Conservation (phyloP, 2,797 vertebrate genomes). For the Acanthurus leucopareius region DNA sequence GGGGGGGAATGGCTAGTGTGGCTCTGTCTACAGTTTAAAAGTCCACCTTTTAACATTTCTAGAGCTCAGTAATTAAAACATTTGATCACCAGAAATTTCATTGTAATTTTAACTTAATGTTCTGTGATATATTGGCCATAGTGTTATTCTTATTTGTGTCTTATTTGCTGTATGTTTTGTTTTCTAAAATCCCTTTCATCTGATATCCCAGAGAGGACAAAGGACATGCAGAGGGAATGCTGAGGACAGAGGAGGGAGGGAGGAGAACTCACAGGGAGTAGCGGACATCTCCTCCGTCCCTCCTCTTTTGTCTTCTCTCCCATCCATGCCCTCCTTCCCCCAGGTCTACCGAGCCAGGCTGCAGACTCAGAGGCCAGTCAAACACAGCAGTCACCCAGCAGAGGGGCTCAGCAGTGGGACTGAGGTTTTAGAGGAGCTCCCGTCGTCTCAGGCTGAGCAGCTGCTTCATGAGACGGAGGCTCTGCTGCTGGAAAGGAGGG, state of each 20-base stretch:
- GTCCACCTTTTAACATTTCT: too few species aligned
- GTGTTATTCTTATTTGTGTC: not conserved
- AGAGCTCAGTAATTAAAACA: not conserved
- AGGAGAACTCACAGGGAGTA: not conserved
- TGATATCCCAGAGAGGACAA: slow-evolving; percentile 31
- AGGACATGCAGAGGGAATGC: not conserved
- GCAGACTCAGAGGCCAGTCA: not conserved
- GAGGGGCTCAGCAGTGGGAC: not conserved
- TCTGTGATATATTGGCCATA: not conserved
- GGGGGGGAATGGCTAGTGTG: not conserved
- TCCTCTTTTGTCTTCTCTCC: slow-evolving; percentile 1
- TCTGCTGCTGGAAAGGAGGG: slow-evolving; percentile 57
- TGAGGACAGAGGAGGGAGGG: not conserved
- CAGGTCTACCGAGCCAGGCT: slow-evolving; percentile 54
- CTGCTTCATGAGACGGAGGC: slow-evolving; percentile 55
- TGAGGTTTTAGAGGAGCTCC: slow-evolving; percentile 6
- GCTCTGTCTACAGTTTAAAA: not conserved
- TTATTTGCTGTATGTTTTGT: not conserved
- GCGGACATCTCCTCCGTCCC: not conserved
- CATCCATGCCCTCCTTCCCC: not conserved
- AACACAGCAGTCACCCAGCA: not conserved
- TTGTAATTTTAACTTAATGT: not conserved
- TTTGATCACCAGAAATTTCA: too few species aligned
- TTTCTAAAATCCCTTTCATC: not conserved
- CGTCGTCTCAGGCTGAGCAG: slow-evolving; percentile 8